Base-by-base conservation (phyloP, 2,113 vertebrate species). In the Lates calcarifer region DNA sequence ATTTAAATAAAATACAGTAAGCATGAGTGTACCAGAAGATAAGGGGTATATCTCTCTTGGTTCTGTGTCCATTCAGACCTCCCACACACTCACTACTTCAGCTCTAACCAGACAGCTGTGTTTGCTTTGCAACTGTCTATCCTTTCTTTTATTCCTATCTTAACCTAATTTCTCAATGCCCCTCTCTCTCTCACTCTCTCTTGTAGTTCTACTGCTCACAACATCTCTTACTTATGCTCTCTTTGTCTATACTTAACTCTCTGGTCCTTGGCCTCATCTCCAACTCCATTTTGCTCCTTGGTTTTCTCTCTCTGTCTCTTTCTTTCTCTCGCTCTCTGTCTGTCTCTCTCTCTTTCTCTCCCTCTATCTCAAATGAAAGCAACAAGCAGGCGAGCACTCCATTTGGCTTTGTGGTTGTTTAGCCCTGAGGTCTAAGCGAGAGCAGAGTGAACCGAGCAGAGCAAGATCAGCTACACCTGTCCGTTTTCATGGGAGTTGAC, bases 351-450 rank as follows among this genome's bases (percentile, higher is more conserved):
- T 43, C 24, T 39, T n/a, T 57, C 17, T 31, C 55, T 53, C 49
- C 29, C 62, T 31, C 31, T 74, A n/a, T n/a, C 75, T 87, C 79
- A 87, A 87, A 90, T 83, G 67, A 74, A 58, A 69, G 56, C 67
- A 81, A 76, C 84, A 85, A 35, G 75, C 67, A 64, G 66, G 60
- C 47, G 17, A 78, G 55, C 41, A 65, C 66, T 73, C 53, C 2
- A 81, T 85, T 85, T 73, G 79, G 70, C 77, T 78, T 75, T 73
- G 79, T 66, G 82, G 77, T 68, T 82, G 77, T 87, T 91, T 85
- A 66, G 85, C 75, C 87, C 63, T 13, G 56, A 87, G 88, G 84
- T 89, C 60, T 77, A 62, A 67, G 66, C 28, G 70, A 60, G 66
- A 24, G 72, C 55, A n/a, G 63, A 70, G 43, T 29, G 26, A 81